Evolutionary conservation across 2,797 vertebrate species (phyloP), one percentile per base, ranked within the genome.

Genomic region (Takifugu ocellatus): DNA sequence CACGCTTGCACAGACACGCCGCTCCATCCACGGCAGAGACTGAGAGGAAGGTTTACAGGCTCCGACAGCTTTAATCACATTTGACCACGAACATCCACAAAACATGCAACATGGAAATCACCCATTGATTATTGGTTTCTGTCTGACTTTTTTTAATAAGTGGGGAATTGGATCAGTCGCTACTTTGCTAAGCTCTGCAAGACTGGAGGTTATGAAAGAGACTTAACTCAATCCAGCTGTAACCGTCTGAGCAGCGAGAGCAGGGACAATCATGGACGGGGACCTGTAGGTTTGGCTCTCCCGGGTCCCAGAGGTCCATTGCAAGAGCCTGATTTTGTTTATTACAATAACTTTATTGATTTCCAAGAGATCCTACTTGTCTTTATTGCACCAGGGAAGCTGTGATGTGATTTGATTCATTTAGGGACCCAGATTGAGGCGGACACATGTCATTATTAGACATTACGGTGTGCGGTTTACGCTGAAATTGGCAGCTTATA

Each of bases 61-160:
- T 86, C 75, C 82, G 83, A 83, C 87, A 87, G 78, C 80, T 87
- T 76, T 84, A 81, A 90, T 88, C 85, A 71, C 74, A 68, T 86
- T 70, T 73, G 69, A 82, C 84, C 63, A 52, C 68, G 56, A 65
- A 77, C 82, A 73, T 84, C 71, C 77, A 79, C 79, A 75, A 75
- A 79, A 87, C 74, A 71, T 77, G 83, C 65, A 82, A 77, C 25
- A 8, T 78, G 77, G 81, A 88, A 86, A 86, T 84, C 70, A 87
- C 71, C 83, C 80, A 86, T 86, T 88, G 86, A 88, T 90, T 84
- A 79, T 63, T 61, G 69, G 54, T 53, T 56, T 53, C 60, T 70
- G 66, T 79, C 60, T 56, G 24, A n/a, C 67, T 84, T 84, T 68
- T 78, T 61, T 21, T 46, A n/a, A n/a, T 46, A n/a, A 46, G 44